Evolutionary conservation across 2,797 vertebrate genomes (phyloP).

Genomic region (Antrozous pallidus): DNA sequence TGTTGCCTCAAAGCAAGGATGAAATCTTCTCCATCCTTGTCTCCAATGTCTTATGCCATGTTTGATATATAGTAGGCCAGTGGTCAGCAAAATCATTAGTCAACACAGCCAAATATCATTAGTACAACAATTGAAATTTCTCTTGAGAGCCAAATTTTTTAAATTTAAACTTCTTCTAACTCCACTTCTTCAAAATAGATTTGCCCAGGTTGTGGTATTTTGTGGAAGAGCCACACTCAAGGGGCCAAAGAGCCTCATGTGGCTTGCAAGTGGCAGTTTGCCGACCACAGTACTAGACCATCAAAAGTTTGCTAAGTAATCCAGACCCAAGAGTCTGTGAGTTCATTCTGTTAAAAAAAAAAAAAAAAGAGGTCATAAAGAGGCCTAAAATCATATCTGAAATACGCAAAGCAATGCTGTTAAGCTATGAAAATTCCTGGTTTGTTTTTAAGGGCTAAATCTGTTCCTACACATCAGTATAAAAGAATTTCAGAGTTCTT

Average conservation of each 20-base stretch:
- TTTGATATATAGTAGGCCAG: not conserved
- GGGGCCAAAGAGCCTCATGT: no score
- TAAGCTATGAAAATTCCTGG: conserved; percentile 53
- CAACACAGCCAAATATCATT: no score
- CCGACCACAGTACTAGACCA: not conserved
- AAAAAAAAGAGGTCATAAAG: conserved; percentile 14
- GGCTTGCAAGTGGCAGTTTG: no score
- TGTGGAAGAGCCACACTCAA: no score
- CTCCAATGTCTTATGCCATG: not conserved
- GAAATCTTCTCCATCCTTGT: not conserved
- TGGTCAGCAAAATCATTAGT: no score
- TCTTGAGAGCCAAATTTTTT: no score
- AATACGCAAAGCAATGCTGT: conserved; percentile 32
- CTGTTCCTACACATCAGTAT: conserved; percentile 66
- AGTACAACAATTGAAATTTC: no score
- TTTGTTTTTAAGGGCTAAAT: conserved; percentile 67
- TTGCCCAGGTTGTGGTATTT: no score
- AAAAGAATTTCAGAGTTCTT: conserved; percentile 67
- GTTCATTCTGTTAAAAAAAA: not conserved
- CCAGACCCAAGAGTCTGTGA: conserved; percentile 19
- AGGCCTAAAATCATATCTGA: conserved; percentile 35
- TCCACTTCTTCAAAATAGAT: no score
- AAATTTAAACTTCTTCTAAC: no score
- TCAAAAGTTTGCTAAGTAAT: conserved; percentile 26
- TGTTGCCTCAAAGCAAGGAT: not conserved